Base-by-base conservation (phyloP, 1,140 invertebrate genomes). In the Nebria ingens region DNA sequence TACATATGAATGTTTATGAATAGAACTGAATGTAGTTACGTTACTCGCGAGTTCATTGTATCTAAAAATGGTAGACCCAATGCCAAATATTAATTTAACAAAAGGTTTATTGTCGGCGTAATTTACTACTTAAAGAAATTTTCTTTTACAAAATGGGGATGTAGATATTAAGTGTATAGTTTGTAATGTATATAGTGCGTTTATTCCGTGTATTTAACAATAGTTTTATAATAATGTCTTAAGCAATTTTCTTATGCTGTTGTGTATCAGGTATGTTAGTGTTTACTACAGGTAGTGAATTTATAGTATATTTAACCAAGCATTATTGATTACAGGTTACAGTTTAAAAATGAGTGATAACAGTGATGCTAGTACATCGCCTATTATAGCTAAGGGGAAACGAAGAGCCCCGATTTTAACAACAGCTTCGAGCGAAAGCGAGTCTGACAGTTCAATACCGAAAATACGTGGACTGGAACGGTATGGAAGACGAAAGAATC, bases 71-170 rank as follows among this genome's bases (percentile, higher is more conserved):
- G 40, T 17, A 9, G 40, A 45, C 17, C 40, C 15, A 45, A 45
- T 45, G 40, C 40, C 40, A 45, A 45, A 45, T 45, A 45, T 45
- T 45, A 45, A 45, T 45, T 45, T 45, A 45, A 45, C 40, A 45
- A 45, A 45, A 45, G 40, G 40, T 45, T 45, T 17, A 11, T 12
- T 45, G 40, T 45, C 40, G 40, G 40, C 40, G 40, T 45, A 45
- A 12, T 45, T 45, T 45, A 17, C 40, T 45, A 45, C 40, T 45
- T 45, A 45, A 45, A 45, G 40, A 12, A 45, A 12, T 45, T 45
- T 45, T 17, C 40, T 9, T 45, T 45, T 6, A 45, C 40, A 17
- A 12, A 12, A 45, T 45, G 17, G 40, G 9, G 40, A 45, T 45
- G 40, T 45, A 45, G 17, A 45, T 45, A 45, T 11, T 45, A 45